These are phyloP conservation scores for Phaenicophaeus curvirostris DNA, from an alignment of 2,797 vertebrate genomes.

Conservation along the genomic window DNA sequence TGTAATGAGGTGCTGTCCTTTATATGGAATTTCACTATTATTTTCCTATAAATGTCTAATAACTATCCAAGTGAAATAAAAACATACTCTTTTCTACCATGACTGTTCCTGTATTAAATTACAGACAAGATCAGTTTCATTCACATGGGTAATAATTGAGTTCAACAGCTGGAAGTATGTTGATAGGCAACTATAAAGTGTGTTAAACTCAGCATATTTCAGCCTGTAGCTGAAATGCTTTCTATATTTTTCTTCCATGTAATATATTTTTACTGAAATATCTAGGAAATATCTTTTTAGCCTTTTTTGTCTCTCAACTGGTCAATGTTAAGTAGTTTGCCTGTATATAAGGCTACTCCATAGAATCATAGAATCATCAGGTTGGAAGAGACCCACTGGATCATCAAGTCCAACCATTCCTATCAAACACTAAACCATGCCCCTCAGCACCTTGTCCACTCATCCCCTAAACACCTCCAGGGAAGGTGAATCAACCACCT, in stretches of 20 bases:
- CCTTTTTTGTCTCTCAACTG: background rate
- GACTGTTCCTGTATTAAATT: background rate
- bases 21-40: background rate
- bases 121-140: background rate
- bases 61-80: background rate
- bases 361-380: too few species aligned
- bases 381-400: too few species aligned
- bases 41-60: background rate
- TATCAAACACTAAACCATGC: too few species aligned
- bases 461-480: too few species aligned
- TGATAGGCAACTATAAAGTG: background rate
- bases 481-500: too few species aligned
- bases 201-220: background rate
- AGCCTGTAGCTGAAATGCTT: background rate
- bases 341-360: background rate
- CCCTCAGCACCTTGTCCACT: too few species aligned
- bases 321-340: background rate
- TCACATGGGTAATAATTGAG: background rate
- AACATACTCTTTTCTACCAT: background rate
- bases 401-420: too few species aligned
- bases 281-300: background rate
- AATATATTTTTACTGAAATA: background rate
- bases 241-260: background rate
- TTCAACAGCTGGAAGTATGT: background rate
- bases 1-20: background rate